Base-by-base conservation (phyloP, 2,888 invertebrate genomes). In the Ophion ellenae region DNA sequence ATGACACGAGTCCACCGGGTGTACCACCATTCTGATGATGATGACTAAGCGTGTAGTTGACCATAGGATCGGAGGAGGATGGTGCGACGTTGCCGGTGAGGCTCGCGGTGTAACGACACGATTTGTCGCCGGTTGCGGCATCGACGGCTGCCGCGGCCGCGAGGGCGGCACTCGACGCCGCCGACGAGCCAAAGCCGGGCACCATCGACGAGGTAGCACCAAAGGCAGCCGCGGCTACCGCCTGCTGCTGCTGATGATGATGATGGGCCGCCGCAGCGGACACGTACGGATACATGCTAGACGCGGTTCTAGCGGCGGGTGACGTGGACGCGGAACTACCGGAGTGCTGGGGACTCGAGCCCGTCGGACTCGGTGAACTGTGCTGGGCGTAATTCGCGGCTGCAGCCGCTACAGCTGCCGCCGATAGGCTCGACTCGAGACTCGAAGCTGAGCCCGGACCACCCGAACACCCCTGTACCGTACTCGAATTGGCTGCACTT, bases 251-350 rank as follows among this genome's bases (percentile, higher is more conserved):
- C 93, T 97, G 97, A 91, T 97, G 97, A 90, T 96, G 96, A 92
- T 96, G 96, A 89, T 96, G 96, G 67, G 95, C 95, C 90, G 96
- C 95, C 67, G 95, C 95, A 87, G 96, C 96, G 90, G 97, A 97
- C 92, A 98, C 98, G 96, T 98, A 98, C 3, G 98, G 98, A 94
- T 98, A 98, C 98, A 98, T 98, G 95, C 98, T 97, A 92, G 97
- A 96, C 89, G 97, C 95, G 78, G 94, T 93, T 76, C 94, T 93
- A 83, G 94, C 94, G 89, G 95, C 95, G 82, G 95, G 95, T 93
- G 96, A 95, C 90, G 96, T 96, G 89, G 96, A 96, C 87, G 96
- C 96, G 91, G 96, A 95, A 89, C 96, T 96, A 91, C 96, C 96
- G 78, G 96, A 95, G 93, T 96, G 96, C 92, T 96, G 96, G 83